Evolutionary conservation across 1,140 invertebrate genomes (phyloP).

Genomic region (Saccostrea echinata): DNA sequence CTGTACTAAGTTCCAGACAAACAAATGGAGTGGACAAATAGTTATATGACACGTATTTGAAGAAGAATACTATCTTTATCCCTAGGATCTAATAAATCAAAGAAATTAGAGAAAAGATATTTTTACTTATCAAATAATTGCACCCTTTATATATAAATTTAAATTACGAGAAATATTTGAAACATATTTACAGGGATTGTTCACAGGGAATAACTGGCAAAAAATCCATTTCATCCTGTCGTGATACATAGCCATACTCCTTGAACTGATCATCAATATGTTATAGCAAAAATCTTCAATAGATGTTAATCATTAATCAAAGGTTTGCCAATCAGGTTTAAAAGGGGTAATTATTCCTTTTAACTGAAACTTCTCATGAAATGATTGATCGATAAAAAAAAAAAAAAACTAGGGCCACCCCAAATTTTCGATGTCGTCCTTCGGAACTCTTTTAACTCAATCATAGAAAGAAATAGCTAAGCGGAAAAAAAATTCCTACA

Average conservation of each 20-base stretch:
- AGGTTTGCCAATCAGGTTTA: slow-evolving; percentile 1
- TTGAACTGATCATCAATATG: neutral
- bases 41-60: neutral
- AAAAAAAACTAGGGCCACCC: neutral
- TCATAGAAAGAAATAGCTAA: no score
- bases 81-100: neutral
- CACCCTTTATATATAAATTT: neutral
- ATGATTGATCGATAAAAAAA: neutral
- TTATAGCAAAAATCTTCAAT: neutral
- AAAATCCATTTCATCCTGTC: neutral
- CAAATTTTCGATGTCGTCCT: neutral
- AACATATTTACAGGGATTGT: neutral
- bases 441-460: neutral
- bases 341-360: neutral
- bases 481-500: no score
- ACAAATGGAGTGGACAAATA: neutral
- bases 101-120: neutral
- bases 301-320: slow-evolving; percentile 1
- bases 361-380: neutral
- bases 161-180: neutral
- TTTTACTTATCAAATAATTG: neutral
- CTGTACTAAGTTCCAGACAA: neutral
- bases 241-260: neutral
- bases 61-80: neutral
- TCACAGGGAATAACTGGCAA: neutral